These are phyloP conservation scores for Cyrtorhinus lividipennis DNA, from an alignment of 1,140 invertebrate genomes.

Conservation along the genomic window DNA sequence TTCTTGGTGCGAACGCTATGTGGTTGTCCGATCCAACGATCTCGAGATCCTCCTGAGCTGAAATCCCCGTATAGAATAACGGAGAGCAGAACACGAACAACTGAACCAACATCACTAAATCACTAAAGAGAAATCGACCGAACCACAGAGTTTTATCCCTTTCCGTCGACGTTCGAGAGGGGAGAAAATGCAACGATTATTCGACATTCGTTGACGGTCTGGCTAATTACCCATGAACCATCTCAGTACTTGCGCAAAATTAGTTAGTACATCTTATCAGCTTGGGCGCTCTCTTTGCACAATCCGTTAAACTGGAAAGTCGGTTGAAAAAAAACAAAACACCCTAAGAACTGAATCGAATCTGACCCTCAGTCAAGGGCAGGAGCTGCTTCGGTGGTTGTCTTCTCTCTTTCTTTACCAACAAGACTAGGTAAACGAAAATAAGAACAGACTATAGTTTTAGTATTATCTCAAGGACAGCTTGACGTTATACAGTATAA, in stretches of 20 bases:
- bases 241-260: neutral
- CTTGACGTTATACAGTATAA: too few species aligned
- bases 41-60: neutral
- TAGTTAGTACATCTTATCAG: neutral
- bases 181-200: neutral
- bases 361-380: too few species aligned
- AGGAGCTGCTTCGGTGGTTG: too few species aligned
- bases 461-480: neutral
- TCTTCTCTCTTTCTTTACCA: too few species aligned
- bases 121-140: too few species aligned
- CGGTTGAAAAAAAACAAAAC: neutral
- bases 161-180: neutral
- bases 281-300: neutral
- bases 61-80: neutral
- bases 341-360: too few species aligned
- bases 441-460: too few species aligned
- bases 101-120: neutral
- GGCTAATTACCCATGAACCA: neutral
- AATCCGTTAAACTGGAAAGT: neutral
- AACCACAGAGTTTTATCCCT: neutral
- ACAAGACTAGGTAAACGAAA: too few species aligned
- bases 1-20: neutral
- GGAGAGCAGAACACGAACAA: neutral
- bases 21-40: slow-evolving; percentile 13
- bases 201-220: neutral